Base-by-base conservation (phyloP, 2,113 vertebrate genomes). In the Athene noctua region DNA sequence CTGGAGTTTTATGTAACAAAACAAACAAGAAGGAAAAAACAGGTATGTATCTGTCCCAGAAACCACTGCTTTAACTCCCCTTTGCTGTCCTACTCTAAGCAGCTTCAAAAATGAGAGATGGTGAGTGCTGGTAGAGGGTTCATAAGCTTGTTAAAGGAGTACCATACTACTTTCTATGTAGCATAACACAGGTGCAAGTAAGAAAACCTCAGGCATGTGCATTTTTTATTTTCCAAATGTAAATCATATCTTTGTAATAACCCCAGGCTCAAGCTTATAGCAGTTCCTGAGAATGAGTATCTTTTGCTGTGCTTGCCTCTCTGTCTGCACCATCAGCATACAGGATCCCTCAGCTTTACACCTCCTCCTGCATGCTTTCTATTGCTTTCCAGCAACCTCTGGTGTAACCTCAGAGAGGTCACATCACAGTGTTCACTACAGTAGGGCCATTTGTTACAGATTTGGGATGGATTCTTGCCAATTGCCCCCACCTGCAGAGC, bases 181-280 rank as follows among this genome's bases (percentile, higher is more conserved):
- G 57, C n/a, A 51, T 21, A 77, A 51, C 51, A 77, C 49, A 91
- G 84, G 59, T 85, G 54, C 27, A 77, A 92, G 66, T 44, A 77
- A 58, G 47, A 67, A 90, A 93, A 68, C 77, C 27, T 22, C 73
- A 85, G 40, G 46, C 36, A 44, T 6, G 3, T 32, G 38, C 15
- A 65, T 72, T 85, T 75, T 52, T 90, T 72, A 49, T 90, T 94
- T 95, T 86, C 78, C 62, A 94, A 61, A 57, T 75, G n/a, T 95
- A 75, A 85, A 79, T 75, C 18, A 15, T n/a, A 65, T 52, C 14
- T 91, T 79, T 74, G 32, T 54, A 72, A 34, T 26, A 91, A 61
- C 5, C 18, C 34, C 44, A 67, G 67, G 65, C 30, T 55, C 32
- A 78, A 86, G 68, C 55, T 77, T 59, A 29, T 11, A 52, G 55